Evolutionary conservation across 2,797 vertebrate species (phyloP), one percentile per base, ranked within the genome.

Genomic region (Scyliorhinus canicula): DNA sequence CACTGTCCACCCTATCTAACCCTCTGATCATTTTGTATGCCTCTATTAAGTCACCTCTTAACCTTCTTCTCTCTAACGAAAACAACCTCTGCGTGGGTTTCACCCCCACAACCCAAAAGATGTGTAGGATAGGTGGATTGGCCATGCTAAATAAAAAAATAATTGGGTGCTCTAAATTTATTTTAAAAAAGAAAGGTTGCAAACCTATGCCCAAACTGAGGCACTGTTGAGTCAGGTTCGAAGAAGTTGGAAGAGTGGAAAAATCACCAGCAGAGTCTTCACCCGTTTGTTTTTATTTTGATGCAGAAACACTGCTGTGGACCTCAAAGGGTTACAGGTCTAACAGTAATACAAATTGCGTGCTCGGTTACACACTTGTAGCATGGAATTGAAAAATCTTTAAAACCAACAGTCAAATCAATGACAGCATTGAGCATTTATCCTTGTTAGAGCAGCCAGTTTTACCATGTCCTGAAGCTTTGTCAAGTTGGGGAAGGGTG

Each of bases 381-480:
- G 5, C 31, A 60, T 31, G 55, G 85, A 57, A 88, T n/a, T 57
- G 85, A 57, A 60, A 88, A 57, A 57, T 57, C 85, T 88, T 88
- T 88, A 88, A 57, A 88, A 88, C 31, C 12, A 88, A n/a, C 85
- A 60, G 35, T 88, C 52, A 19, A 60, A 88, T 88, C 55, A 88
- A 57, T 60, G 85, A 57, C 55, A 88, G 52, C 85, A 6, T 57
- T 35, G 31, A 57, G 85, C 52, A 35, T 5, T 88, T 57, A n/a
- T 7, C 35, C 31, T 35, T n/a, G 85, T 88, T 60, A 19, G 28
- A n/a, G 31, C 52, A 60, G 55, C 31, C 26, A n/a, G 52, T n/a
- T 88, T 88, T 57, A 16, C 52, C 85, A 88, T 16, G 52, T 57
- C 85, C 55, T 88, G 55, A 16, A 60, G 85, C 52, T 57, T 88